phyloP scores from a whole-genome alignment of 2,113 vertebrate species.

The Lampris incognitus region DNA sequence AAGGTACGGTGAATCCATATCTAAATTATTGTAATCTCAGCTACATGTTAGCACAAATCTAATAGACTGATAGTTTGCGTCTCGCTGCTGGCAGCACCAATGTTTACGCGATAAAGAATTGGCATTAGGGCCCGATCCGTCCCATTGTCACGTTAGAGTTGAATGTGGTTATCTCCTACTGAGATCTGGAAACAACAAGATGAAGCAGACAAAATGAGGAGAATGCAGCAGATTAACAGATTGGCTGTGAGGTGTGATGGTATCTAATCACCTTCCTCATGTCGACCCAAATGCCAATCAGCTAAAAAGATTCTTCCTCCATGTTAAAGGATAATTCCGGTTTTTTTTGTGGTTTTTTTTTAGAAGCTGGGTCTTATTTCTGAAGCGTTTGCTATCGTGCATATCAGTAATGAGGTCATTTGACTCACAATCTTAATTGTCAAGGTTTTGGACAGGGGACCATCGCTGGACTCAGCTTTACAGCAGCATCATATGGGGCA shows the following conservation, averaged over 20 bases:
- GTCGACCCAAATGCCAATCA: slow-evolving; percentile 23
- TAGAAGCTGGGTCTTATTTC: no score
- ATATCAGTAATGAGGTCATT: no score
- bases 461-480: no score
- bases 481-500: no score
- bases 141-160: slow-evolving; percentile 79
- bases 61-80: slow-evolving; percentile 73
- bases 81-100: slow-evolving; percentile 88
- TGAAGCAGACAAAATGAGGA: slow-evolving; percentile 29
- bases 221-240: slow-evolving; percentile 60
- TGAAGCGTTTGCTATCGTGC: no score
- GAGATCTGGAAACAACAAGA: slow-evolving; percentile 66
- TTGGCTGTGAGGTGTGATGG: slow-evolving; percentile 43
- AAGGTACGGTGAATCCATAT: slow-evolving; percentile 47
- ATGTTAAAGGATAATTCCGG: no score
- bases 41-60: slow-evolving; percentile 63
- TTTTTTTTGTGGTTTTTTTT: no score
- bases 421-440: no score
- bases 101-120: slow-evolving; percentile 90
- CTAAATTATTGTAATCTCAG: slow-evolving; percentile 50
- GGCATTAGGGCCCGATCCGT: slow-evolving; percentile 85
- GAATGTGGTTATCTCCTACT: slow-evolving; percentile 60
- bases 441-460: no score
- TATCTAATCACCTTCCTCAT: slow-evolving; percentile 52
- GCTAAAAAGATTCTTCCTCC: background rate